phyloP scores from a whole-genome alignment of 2,888 invertebrate species.

The Hypercompe scribonia region DNA sequence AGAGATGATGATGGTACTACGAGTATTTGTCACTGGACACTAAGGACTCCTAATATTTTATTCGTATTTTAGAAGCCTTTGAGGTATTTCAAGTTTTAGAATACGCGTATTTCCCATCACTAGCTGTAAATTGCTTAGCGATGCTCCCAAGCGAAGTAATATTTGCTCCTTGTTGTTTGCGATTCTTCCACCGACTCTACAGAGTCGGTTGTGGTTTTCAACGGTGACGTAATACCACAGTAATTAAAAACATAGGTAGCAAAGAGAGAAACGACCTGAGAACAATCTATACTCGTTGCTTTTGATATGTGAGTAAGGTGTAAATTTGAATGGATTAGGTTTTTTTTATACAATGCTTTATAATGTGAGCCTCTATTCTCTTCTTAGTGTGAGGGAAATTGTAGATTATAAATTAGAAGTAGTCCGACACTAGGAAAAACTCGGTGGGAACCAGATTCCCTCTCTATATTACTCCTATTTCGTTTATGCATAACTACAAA shows the following conservation, averaged over 20 bases:
- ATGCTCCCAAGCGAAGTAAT: constrained; percentile 42
- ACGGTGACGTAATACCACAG: constrained; percentile 11
- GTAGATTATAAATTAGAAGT: too few relatives aligned
- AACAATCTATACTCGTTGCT: not conserved
- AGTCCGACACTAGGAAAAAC: too few relatives aligned
- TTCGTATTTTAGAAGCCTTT: too few relatives aligned
- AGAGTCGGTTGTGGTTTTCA: constrained; percentile 16
- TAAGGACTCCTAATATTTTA: too few relatives aligned
- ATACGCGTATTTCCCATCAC: constrained; percentile 28
- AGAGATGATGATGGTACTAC: too few relatives aligned
- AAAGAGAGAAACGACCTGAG: not conserved
- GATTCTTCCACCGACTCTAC: constrained; percentile 8
- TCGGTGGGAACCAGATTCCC: too few relatives aligned
- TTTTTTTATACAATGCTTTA: not conserved
- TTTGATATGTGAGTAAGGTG: not conserved
- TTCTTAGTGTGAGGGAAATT: too few relatives aligned
- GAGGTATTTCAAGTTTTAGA: not conserved
- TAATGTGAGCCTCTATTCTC: too few relatives aligned
- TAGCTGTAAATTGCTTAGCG: constrained; percentile 53
- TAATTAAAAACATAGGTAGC: constrained; percentile 11
- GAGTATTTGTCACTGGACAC: too few relatives aligned
- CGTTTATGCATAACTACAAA: too few relatives aligned
- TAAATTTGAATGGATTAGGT: too few relatives aligned
- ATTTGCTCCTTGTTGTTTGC: constrained; percentile 45
- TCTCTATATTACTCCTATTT: too few relatives aligned